Conservation (phyloP, 2,888 invertebrate species). For the Apoda limacodes region DNA sequence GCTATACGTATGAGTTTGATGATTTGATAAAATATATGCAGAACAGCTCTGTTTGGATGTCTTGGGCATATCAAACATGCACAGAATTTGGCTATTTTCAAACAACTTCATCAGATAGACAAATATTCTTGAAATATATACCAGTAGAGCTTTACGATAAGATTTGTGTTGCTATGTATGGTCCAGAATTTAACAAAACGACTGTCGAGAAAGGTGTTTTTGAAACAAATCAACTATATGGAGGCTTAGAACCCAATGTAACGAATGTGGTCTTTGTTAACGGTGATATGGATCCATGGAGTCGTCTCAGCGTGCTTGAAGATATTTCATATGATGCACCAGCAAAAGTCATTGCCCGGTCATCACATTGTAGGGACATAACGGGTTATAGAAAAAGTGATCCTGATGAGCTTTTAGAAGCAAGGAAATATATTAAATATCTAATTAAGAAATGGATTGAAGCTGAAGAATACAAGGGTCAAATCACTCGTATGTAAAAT, state of each 20-base stretch:
- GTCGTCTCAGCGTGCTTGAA: slow-evolving; percentile 36
- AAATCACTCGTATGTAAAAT: too few species aligned
- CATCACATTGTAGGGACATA: slow-evolving; percentile 12
- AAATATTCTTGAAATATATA: slow-evolving; percentile 53
- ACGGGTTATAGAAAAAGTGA: slow-evolving; percentile 8
- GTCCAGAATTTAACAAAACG: slow-evolving; percentile 17
- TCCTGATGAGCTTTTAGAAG: slow-evolving; percentile 7
- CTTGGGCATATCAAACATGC: slow-evolving; percentile 77
- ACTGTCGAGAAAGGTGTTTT: slow-evolving; percentile 23
- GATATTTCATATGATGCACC: slow-evolving; percentile 19
- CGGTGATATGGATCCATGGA: slow-evolving; percentile 56
- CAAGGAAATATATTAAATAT: slow-evolving; percentile 11
- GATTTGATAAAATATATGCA: too few species aligned
- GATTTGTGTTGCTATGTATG: slow-evolving; percentile 31
- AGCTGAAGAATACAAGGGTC: too few species aligned
- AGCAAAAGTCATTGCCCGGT: slow-evolving; percentile 8
- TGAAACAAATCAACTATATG: slow-evolving; percentile 43
- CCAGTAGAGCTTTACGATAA: slow-evolving; percentile 30
- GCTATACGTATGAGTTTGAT: too few species aligned
- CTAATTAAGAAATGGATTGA: slow-evolving; percentile 13
- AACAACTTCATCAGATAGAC: slow-evolving; percentile 54
- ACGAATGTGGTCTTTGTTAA: slow-evolving; percentile 47
- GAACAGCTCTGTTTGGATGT: too few species aligned
- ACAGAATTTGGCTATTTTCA: slow-evolving; percentile 76
- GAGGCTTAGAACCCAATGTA: slow-evolving; percentile 30